phyloP scores from a whole-genome alignment of 1,140 invertebrate species.

The Panonychus citri region DNA sequence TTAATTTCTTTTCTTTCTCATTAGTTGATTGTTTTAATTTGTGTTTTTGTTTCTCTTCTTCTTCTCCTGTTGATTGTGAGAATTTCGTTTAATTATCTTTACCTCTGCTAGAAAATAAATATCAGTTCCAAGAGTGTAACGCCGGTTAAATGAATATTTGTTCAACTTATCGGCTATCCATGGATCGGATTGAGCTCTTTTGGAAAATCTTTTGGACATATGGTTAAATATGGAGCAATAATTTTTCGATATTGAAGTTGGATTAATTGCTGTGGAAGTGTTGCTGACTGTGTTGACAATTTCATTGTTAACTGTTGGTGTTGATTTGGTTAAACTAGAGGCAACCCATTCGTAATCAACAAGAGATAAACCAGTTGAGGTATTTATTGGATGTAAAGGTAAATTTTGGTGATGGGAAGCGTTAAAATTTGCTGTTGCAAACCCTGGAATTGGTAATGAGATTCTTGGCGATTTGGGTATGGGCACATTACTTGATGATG shows the following conservation, averaged over 20 bases:
- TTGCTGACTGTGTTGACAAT: not conserved
- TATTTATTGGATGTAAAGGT: no score
- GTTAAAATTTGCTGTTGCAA: not conserved
- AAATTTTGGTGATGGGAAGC: not conserved
- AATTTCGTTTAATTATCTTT: not conserved
- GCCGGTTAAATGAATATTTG: not conserved
- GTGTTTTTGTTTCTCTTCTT: no score
- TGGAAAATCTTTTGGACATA: not conserved
- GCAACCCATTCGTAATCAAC: not conserved
- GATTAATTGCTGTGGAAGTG: not conserved
- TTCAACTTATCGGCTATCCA: not conserved
- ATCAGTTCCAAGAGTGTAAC: not conserved
- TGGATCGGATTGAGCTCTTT: not conserved
- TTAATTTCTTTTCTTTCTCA: no score
- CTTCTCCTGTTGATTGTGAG: no score
- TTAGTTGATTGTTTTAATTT: no score
- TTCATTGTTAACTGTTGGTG: not conserved
- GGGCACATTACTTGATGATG: no score
- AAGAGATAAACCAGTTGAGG: not conserved
- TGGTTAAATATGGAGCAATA: not conserved
- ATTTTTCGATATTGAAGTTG: not conserved
- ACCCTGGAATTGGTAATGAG: not conserved
- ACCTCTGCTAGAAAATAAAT: not conserved
- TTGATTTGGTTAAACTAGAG: not conserved
- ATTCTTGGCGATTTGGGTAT: not conserved